Evolutionary conservation across 2,888 invertebrate species (phyloP).

Genomic region (Aphodius granarius): DNA sequence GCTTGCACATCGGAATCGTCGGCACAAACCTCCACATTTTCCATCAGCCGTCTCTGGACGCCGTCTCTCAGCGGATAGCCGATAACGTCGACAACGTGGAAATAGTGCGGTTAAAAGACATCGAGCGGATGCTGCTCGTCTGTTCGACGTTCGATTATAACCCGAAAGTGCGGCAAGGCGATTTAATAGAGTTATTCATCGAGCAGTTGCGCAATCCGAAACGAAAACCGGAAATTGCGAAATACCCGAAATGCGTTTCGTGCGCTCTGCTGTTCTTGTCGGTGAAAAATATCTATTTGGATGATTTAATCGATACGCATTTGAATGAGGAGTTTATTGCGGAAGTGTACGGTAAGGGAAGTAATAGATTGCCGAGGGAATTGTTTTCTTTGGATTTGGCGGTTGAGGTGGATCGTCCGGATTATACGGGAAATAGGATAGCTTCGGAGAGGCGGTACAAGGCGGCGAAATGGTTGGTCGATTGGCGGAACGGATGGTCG

Average conservation of each 20-base stretch:
- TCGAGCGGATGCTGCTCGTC: conserved; percentile 69
- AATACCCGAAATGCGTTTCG: conserved; percentile 63
- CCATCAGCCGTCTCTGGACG: conserved; percentile 53
- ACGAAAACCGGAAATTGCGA: conserved; percentile 59
- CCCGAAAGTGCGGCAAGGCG: conserved; percentile 56
- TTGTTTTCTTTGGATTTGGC: conserved; percentile 65
- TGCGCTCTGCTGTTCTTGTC: conserved; percentile 65
- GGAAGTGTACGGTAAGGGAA: conserved; percentile 57
- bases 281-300: conserved; percentile 59
- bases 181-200: conserved; percentile 53
- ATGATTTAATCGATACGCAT: conserved; percentile 61
- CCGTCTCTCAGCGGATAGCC: conserved; percentile 59
- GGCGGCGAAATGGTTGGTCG: conserved; percentile 63
- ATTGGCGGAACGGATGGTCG: conserved; percentile 60
- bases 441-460: conserved; percentile 53
- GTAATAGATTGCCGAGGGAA: conserved; percentile 54
- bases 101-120: conserved; percentile 64
- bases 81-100: conserved; percentile 50
- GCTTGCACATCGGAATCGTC: conserved; percentile 67
- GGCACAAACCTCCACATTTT: conserved; percentile 59
- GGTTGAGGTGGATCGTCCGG: conserved; percentile 63
- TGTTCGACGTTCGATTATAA: conserved; percentile 64
- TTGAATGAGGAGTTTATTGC: conserved; percentile 62
- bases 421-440: conserved; percentile 61
- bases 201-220: conserved; percentile 57